Evolutionary conservation across 53 echinoderm and acorn worm genomes (phyloP).

Genomic region (Astropecten irregularis): DNA sequence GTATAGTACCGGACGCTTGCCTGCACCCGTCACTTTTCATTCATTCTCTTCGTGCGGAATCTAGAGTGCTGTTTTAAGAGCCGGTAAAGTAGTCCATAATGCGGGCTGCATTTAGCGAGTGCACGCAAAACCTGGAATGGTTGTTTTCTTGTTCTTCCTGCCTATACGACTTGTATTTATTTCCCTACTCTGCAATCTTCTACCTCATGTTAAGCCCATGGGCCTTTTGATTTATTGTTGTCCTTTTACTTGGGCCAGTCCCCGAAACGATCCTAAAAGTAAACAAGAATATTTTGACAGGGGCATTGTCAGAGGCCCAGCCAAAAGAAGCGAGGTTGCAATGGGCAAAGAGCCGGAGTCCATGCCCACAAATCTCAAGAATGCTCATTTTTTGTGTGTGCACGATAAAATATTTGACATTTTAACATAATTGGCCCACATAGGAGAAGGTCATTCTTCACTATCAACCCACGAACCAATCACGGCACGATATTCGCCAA

Average conservation of each 20-base stretch:
- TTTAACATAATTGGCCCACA: too few relatives aligned
- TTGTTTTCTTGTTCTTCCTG: neutral
- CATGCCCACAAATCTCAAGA: neutral
- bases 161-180: neutral
- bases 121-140: conserved; percentile 29
- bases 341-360: neutral
- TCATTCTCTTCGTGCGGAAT: too few relatives aligned
- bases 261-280: conserved; percentile 40
- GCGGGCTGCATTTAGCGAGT: neutral
- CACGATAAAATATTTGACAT: too few relatives aligned
- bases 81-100: neutral
- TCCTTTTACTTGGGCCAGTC: neutral
- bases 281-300: conserved; percentile 39
- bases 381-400: neutral
- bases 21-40: too few relatives aligned
- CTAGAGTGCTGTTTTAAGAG: neutral
- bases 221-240: conserved; percentile 14
- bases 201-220: neutral
- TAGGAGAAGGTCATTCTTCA: too few relatives aligned
- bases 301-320: neutral
- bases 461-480: too few relatives aligned
- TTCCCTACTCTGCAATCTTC: neutral
- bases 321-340: neutral
- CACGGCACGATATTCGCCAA: too few relatives aligned
- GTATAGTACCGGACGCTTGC: too few relatives aligned